phyloP scores from a whole-genome alignment of 1,140 invertebrate species.

The Cotesia glomerata region DNA sequence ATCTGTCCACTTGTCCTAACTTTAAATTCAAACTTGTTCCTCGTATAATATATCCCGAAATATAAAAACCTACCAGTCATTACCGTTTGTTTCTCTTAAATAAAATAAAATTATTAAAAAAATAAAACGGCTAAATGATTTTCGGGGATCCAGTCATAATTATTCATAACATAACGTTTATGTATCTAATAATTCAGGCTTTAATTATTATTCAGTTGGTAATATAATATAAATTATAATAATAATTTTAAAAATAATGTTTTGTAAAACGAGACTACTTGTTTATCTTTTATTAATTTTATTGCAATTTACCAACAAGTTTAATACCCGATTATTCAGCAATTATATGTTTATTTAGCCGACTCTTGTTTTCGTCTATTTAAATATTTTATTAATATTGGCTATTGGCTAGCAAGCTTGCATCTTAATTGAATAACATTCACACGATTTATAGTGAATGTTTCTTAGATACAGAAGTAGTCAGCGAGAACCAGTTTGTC shows the following conservation, averaged over 20 bases:
- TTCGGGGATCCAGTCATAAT: too few species aligned
- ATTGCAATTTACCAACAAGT: conserved; percentile 1
- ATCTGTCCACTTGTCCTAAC: conserved; percentile 22
- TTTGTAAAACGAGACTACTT: too few species aligned
- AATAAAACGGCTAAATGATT: too few species aligned
- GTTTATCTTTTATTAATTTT: background rate
- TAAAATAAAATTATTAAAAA: too few species aligned
- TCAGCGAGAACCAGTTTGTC: conserved; percentile 17
- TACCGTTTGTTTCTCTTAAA: background rate
- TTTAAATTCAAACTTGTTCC: background rate
- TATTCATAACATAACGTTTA: too few species aligned
- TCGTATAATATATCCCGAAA: conserved; percentile 2
- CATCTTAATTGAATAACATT: conserved; percentile 22
- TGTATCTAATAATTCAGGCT: too few species aligned
- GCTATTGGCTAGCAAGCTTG: background rate
- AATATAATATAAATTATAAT: too few species aligned
- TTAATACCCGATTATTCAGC: background rate
- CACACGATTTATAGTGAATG: conserved; percentile 12
- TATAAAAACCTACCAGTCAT: background rate
- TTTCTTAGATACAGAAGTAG: conserved; percentile 16
- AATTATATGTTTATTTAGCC: background rate
- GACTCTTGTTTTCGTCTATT: background rate
- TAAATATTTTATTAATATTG: background rate
- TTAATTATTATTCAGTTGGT: too few species aligned
- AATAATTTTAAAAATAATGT: too few species aligned